These are phyloP conservation scores for Melanaphis sacchari DNA, from an alignment of 1,140 invertebrate species.

Conservation along the genomic window DNA sequence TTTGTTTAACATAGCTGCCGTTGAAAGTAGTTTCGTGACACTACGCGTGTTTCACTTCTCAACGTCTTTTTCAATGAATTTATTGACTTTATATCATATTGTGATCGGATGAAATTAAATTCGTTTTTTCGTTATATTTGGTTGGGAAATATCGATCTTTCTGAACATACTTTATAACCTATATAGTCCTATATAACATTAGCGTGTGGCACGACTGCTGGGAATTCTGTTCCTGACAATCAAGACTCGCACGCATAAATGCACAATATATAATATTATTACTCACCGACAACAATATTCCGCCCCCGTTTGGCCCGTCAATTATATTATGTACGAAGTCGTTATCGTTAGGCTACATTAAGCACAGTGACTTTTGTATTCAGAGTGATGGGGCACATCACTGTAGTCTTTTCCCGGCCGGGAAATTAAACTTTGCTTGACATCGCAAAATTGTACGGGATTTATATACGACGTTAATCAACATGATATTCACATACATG, in stretches of 20 bases:
- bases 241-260: not conserved
- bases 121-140: not conserved
- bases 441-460: not conserved
- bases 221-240: not conserved
- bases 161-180: not conserved
- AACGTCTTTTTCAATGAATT: not conserved
- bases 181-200: not conserved
- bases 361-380: not conserved
- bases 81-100: not conserved
- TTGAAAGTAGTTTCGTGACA: not conserved
- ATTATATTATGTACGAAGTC: not conserved
- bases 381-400: not conserved
- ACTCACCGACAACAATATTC: not conserved
- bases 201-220: not conserved
- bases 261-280: not conserved
- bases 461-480: not conserved
- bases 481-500: not conserved
- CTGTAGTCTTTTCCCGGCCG: not conserved
- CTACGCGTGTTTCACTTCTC: not conserved
- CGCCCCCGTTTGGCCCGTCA: not conserved
- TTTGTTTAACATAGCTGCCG: not conserved
- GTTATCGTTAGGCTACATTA: not conserved
- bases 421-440: conserved; percentile 6
- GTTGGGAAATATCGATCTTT: not conserved
- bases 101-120: not conserved